Evolutionary conservation across 2,888 invertebrate species (phyloP).

Genomic region (Tachystola acroxantha): DNA sequence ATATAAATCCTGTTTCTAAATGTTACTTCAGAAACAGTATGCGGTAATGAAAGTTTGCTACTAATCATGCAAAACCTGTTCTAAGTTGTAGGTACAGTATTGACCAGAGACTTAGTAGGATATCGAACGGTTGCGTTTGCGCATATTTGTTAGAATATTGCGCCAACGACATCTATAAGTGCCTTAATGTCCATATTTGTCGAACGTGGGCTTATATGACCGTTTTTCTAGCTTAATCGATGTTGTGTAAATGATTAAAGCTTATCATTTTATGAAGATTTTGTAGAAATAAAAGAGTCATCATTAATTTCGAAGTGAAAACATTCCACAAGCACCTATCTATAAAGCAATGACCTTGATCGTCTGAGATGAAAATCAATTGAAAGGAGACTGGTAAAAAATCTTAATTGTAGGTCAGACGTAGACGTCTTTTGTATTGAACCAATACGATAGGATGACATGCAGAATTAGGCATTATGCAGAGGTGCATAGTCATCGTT

Average conservation of each 20-base stretch:
- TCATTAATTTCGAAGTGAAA: constrained; percentile 9
- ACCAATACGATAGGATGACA: constrained; percentile 35
- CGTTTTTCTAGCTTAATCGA: constrained; percentile 3
- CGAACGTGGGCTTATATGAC: constrained; percentile 20
- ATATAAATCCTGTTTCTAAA: not conserved
- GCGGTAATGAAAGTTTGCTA: constrained; percentile 41
- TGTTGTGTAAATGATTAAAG: not conserved
- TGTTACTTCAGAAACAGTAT: constrained; percentile 24
- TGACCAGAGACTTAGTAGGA: constrained; percentile 32
- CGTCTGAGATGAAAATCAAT: constrained; percentile 15
- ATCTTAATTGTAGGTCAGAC: constrained; percentile 31
- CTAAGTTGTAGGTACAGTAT: constrained; percentile 26
- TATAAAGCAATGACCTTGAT: constrained; percentile 14
- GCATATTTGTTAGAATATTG: constrained; percentile 29
- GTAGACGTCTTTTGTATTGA: constrained; percentile 25
- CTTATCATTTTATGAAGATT: not conserved
- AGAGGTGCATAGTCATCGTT: constrained; percentile 42
- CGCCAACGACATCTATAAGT: constrained; percentile 24
- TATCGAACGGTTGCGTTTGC: constrained; percentile 29
- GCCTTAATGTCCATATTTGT: constrained; percentile 33
- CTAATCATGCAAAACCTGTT: constrained; percentile 26
- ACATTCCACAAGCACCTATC: constrained; percentile 7
- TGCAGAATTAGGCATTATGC: constrained; percentile 33
- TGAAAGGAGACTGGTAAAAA: constrained; percentile 17
- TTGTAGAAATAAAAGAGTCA: not conserved